Evolutionary conservation across 2,113 vertebrate species (phyloP).

Genomic region (Sinocyclocheilus anophthalmus): DNA sequence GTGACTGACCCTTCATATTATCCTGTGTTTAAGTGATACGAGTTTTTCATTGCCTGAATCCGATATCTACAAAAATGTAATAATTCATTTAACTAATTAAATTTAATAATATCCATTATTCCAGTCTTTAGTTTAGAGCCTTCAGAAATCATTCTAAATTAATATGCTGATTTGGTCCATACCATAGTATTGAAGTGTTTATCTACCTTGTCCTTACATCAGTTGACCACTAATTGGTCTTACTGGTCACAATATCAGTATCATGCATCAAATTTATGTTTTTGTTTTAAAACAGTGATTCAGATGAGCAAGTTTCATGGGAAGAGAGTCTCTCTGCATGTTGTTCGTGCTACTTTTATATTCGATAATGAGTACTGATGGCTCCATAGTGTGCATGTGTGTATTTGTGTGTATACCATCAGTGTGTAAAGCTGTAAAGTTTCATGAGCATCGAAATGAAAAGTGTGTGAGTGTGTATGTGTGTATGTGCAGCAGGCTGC

Average conservation of each 20-base stretch:
- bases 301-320: slow-evolving; percentile 1
- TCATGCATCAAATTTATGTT: background rate
- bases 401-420: slow-evolving; percentile 21
- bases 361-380: slow-evolving; percentile 32
- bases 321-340: background rate
- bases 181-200: background rate
- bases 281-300: background rate
- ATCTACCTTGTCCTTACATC: background rate
- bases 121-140: no score
- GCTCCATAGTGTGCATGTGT: slow-evolving; percentile 18
- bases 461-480: background rate
- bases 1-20: no score
- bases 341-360: background rate
- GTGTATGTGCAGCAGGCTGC: slow-evolving; percentile 58
- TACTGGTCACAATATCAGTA: background rate
- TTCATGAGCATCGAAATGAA: slow-evolving; percentile 26
- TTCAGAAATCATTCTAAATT: no score
- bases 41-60: no score
- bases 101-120: no score
- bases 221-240: background rate
- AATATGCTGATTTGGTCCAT: background rate
- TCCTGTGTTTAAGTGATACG: no score
- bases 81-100: no score
- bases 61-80: no score
- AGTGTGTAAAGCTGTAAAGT: slow-evolving; percentile 35